Evolutionary conservation across 2,888 invertebrate species (phyloP), one percentile per base, ranked within the genome.

Genomic region (Hydrotaea cyrtoneurina): DNA sequence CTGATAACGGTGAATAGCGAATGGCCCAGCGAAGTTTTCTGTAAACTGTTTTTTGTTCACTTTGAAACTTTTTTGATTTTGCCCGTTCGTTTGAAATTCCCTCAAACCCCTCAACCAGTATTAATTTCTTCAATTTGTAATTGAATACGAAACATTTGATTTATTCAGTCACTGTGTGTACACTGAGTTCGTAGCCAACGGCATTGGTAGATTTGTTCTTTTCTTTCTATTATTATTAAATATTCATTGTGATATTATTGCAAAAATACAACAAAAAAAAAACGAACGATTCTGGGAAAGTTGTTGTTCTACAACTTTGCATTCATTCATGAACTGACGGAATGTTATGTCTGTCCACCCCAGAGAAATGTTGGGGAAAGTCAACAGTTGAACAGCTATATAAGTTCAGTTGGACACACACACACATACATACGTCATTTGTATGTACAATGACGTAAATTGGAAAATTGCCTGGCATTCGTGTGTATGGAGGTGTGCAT

Each of bases 101-200:
- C 50, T 43, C 43, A 21, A 21, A 23, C 23, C 17, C 10, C 5
- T 10, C 17, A 39, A 39, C 36, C 39, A 39, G 69, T 69, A 69
- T 69, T 11, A 46, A 26, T 69, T 69, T 69, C 26, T 46, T 23
- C 50, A 69, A 75, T 76, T 76, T 80, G 80, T 76, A 80, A 80
- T 71, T 23, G 53, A 75, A 80, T 76, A 76, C 15, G 21, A 19
- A 19, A 3, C 21, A 53, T 59, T 75, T 69, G 17, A 69, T 80
- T 80, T 71, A 59, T 50, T 50, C 53, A 23, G 26, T n/a, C 26
- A 11, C 13, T 43, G 13, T 46, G 31, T 31, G 17, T 66, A 46
- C 21, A 46, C 31, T 69, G 23, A 1, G 69, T n/a, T 36, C 53
- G 36, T 71, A 23, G 80, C 71, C 80, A n/a, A 11, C 11, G 76